Conservation (phyloP, 2,113 vertebrate genomes). For the Pyrgilauda ruficollis region DNA sequence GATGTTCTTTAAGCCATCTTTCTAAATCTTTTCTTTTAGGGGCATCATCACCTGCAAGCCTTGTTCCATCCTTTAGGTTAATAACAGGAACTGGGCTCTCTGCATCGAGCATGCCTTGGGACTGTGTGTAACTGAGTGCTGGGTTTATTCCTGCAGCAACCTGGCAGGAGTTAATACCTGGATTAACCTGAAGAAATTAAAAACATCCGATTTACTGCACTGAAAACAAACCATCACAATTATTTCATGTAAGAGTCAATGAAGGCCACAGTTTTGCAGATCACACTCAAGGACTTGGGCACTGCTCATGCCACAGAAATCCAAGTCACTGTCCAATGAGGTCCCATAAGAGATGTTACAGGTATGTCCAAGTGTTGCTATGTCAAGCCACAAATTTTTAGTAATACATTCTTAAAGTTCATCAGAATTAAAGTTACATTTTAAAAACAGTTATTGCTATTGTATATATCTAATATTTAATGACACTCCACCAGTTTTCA, state of each 20-base stretch:
- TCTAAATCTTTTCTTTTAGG: slow-evolving; percentile 92
- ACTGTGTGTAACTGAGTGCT: slow-evolving; percentile 67
- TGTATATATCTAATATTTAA: not conserved
- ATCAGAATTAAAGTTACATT: not conserved
- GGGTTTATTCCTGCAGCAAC: slow-evolving; percentile 72
- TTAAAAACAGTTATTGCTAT: not conserved
- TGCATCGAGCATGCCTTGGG: slow-evolving; percentile 76
- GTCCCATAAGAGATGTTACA: not conserved
- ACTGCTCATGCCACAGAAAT: not conserved
- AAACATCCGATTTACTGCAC: not conserved
- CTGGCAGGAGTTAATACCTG: slow-evolving; percentile 82
- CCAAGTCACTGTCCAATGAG: not conserved
- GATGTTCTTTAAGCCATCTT: slow-evolving; percentile 92
- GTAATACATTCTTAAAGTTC: not conserved
- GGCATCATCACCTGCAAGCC: slow-evolving; percentile 95
- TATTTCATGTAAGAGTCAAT: not conserved
- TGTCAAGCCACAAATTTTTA: not conserved
- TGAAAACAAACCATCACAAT: not conserved
- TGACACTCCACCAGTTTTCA: not conserved
- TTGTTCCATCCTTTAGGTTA: slow-evolving; percentile 95
- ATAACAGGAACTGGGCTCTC: slow-evolving; percentile 94
- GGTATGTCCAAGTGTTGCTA: not conserved
- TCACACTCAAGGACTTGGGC: not conserved
- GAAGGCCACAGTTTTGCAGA: not conserved
- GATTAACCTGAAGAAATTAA: slow-evolving; percentile 75